phyloP scores from a whole-genome alignment of 2,797 vertebrate species.

The Caiman crocodilus region DNA sequence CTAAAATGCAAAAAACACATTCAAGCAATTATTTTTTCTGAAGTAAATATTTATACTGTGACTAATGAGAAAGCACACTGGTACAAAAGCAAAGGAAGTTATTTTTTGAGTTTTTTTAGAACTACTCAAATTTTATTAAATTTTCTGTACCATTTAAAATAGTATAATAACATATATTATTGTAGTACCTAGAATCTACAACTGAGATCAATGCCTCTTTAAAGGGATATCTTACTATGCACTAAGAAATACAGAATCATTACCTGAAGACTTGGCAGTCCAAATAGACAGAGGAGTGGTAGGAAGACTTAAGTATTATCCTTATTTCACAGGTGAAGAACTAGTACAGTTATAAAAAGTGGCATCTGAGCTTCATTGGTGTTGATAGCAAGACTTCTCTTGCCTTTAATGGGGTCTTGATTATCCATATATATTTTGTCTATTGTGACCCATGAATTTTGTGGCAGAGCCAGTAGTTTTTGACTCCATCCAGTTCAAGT shows the following conservation, averaged over 20 bases:
- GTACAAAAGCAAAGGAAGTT: not conserved
- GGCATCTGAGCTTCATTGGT: not conserved
- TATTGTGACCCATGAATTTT: not conserved
- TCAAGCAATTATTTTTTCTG: not conserved
- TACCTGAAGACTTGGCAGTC: not conserved
- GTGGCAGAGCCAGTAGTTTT: not conserved
- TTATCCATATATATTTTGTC: not conserved
- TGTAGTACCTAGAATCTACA: not conserved
- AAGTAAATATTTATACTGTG: not conserved
- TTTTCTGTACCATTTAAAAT: not conserved
- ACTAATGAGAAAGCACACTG: not conserved
- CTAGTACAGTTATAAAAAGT: not conserved
- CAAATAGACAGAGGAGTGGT: not conserved
- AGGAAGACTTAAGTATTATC: not conserved
- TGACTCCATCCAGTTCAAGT: fast-evolving
- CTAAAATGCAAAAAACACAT: not conserved
- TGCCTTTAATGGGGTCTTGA: not conserved
- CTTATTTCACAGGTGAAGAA: not conserved
- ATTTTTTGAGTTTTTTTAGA: not conserved
- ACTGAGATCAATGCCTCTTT: not conserved
- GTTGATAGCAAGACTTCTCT: not conserved
- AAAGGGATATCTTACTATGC: not conserved
- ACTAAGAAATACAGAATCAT: not conserved
- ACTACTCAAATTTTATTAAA: not conserved
- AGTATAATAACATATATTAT: not conserved